Evolutionary conservation across 2,797 vertebrate species (phyloP), one percentile per base, ranked within the genome.

Genomic region (Buphagus erythrorhynchus): DNA sequence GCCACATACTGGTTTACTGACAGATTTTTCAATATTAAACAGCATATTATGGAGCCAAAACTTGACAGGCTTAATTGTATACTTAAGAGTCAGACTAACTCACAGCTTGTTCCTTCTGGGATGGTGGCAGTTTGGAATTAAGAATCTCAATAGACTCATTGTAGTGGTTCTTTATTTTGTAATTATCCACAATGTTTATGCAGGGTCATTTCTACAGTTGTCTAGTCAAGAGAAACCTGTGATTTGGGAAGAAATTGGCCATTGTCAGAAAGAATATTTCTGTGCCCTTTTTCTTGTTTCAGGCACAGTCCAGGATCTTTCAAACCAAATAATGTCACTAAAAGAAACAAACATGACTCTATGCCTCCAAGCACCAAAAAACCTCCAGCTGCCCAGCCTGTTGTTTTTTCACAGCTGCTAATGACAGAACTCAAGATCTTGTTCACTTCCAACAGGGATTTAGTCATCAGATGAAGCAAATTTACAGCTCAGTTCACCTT

Each of bases 21-120:
- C 84, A 96, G 92, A 93, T 84, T 96, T 96, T 94, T 95, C 90
- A 89, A 90, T 96, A 95, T 90, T 96, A 97, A 97, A 95, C 79
- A 95, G 84, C 81, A 40, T 88, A 90, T 96, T 94, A 95, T 52
- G 65, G 67, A 93, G 84, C 88, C 89, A 77, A 85, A 86, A 86
- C 74, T 93, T 93, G 94, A 61, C 76, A 95, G 77, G 76, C 84
- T 97, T 97, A 97, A 97, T 97, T 96, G 90, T 77, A 75, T 92
- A 54, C 48, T 97, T 95, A 80, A 68, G 86, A 97, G 95, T 96
- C 96, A 89, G 82, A 40, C 90, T 92, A 88, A 92, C 83, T 94
- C 91, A 75, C 94, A 75, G 51, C 81, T 94, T 94, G 90, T 97
- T 87, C 95, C 90, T 95, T 95, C 95, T 95, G 93, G 80, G 46